Base-by-base conservation (phyloP, 2,113 vertebrate genomes). In the Colaptes auratus region DNA sequence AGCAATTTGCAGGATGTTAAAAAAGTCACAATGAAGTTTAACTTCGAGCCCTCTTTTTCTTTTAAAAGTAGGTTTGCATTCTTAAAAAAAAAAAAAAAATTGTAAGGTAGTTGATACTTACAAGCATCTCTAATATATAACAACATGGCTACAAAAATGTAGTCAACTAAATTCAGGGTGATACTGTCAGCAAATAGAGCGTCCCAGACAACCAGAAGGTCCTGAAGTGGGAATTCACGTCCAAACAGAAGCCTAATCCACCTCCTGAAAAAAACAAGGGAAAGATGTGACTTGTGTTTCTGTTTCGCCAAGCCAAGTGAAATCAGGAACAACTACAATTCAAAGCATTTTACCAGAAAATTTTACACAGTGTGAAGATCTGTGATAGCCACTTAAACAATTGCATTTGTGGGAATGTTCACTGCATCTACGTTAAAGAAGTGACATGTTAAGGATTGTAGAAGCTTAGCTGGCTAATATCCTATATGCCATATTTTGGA, bases 111-210 rank as follows among this genome's bases (percentile, higher is more conserved):
- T 82, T 81, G 90, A 90, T 94, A 98, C 99, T 97, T 97, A 99
- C 99, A 92, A 84, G 99, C 99, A 86, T 99, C 99, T 97, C 99
- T 97, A 95, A 99, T 99, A 96, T 99, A 99, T 23, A 99, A 98
- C 83, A 99, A 97, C 99, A 99, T 99, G 97, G 99, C 99, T 93
- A 99, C 98, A 96, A 99, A 99, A 97, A 99, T 93, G 91, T 99
- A 99, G 97, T 99, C 99, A 48, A 99, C 99, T 95, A 99, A 98
- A 93, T 98, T 98, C 88, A 99, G 97, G 82, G 98, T 98, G 95
- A 99, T 98, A 96, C 99, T 99, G 87, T 99, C 99, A 24, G 99
- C 99, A 85, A 99, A 99, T 18, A 99, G 96, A 59, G 99, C 99
- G 46, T 99, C 99, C 99, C 99, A 99, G 88, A 99, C 98, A 87